Percentiles rank a stretch among this genome's conserved stretches.
Evolutionary conservation across 2,888 invertebrate species (phyloP).

Genomic region (Spilarctia lutea): DNA sequence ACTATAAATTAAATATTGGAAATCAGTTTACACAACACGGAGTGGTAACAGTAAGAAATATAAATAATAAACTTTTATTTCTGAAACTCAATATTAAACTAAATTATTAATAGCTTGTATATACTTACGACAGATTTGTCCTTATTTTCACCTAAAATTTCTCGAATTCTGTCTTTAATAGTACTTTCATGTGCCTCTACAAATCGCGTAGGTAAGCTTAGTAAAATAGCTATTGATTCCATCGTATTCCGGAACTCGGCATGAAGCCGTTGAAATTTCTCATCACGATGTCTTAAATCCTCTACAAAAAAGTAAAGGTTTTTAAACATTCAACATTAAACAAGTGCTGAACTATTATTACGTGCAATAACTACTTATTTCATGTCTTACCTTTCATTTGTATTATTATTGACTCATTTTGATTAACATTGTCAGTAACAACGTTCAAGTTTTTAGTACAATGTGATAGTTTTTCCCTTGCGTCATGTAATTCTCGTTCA

Average conservation of each 20-base stretch:
- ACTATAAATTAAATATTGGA: background rate
- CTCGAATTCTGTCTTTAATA: conserved; percentile 92
- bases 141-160: conserved; percentile 92
- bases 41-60: too few relatives aligned
- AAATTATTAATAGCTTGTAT: background rate
- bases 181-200: conserved; percentile 92
- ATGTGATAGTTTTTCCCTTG: conserved; percentile 88
- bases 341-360: background rate
- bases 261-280: conserved; percentile 89
- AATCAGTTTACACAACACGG: background rate
- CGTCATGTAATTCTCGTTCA: conserved; percentile 91
- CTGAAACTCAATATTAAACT: too few relatives aligned
- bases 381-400: conserved; percentile 88
- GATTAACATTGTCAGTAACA: conserved; percentile 89
- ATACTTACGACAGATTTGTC: conserved; percentile 90
- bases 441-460: conserved; percentile 89
- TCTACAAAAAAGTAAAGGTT: conserved; percentile 73
- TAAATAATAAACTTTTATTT: background rate
- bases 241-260: conserved; percentile 89
- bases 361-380: background rate
- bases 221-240: conserved; percentile 90
- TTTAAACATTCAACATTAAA: conserved; percentile 1
- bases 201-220: conserved; percentile 90
- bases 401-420: conserved; percentile 89
- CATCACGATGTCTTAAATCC: conserved; percentile 89